These are phyloP conservation scores for Melikaiella ostensackeni DNA, from an alignment of 2,888 invertebrate genomes.

Conservation along the genomic window DNA sequence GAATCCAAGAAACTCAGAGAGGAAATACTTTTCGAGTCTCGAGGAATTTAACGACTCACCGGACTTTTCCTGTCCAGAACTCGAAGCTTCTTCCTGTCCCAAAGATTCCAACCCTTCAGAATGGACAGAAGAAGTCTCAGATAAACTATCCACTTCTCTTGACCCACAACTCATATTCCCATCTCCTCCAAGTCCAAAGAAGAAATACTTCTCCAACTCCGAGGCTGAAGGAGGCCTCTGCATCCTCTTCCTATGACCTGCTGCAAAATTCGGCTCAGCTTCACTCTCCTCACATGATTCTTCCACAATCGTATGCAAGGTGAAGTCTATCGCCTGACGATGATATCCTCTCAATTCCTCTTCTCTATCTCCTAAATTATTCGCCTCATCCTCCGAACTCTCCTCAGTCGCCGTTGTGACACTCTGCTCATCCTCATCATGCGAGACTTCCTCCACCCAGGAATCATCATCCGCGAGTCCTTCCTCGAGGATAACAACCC, in stretches of 20 bases:
- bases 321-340: slow-evolving; percentile 90
- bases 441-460: slow-evolving; percentile 93
- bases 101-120: slow-evolving; percentile 90
- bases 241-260: slow-evolving; percentile 79
- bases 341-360: slow-evolving; percentile 91
- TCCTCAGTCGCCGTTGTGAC: slow-evolving; percentile 83
- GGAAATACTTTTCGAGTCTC: slow-evolving; percentile 92
- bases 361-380: slow-evolving; percentile 81
- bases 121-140: slow-evolving; percentile 91
- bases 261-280: slow-evolving; percentile 81
- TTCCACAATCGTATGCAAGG: slow-evolving; percentile 94
- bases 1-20: slow-evolving; percentile 91
- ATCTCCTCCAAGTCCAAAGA: slow-evolving; percentile 90
- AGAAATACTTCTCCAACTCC: slow-evolving; percentile 94
- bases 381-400: slow-evolving; percentile 83
- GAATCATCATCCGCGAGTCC: slow-evolving; percentile 94
- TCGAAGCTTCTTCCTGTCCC: slow-evolving; percentile 79
- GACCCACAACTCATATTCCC: slow-evolving; percentile 80
- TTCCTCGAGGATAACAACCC: slow-evolving; percentile 87
- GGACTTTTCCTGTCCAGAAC: slow-evolving; percentile 78
- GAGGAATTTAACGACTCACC: slow-evolving; percentile 84
- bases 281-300: slow-evolving; percentile 97
- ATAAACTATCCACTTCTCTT: slow-evolving; percentile 79
- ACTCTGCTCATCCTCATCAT: slow-evolving; percentile 84
- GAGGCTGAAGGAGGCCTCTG: slow-evolving; percentile 87